These are phyloP conservation scores for Barypeithes pellucidus DNA, from an alignment of 2,888 invertebrate genomes.

Conservation along the genomic window DNA sequence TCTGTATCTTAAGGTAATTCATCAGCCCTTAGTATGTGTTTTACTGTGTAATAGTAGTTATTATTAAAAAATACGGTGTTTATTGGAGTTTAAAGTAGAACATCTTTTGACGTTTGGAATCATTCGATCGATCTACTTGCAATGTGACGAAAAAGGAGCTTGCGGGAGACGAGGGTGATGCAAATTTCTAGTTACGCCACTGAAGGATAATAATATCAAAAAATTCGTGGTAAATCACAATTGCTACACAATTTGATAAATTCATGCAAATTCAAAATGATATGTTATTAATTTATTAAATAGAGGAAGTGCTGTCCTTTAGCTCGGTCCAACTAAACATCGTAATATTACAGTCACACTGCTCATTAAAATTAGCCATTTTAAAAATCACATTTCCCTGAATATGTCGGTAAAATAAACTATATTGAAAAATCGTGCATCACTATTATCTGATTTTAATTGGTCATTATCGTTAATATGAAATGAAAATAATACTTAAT, in stretches of 20 bases:
- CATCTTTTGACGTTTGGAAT: too few relatives aligned
- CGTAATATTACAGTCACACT: constrained; percentile 32
- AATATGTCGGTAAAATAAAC: constrained; percentile 4
- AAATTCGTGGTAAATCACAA: neutral
- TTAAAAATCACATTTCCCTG: neutral
- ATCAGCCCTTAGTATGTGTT: too few relatives aligned
- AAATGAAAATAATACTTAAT: too few relatives aligned
- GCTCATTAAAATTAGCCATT: constrained; percentile 25
- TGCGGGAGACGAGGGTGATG: too few relatives aligned
- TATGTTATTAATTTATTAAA: constrained; percentile 29
- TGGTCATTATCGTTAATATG: too few relatives aligned
- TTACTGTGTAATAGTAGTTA: too few relatives aligned
- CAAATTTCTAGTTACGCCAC: too few relatives aligned
- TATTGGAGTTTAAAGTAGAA: too few relatives aligned
- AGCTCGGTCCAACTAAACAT: constrained; percentile 6
- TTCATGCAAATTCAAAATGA: constrained; percentile 12
- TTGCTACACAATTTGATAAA: neutral
- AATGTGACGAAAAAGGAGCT: too few relatives aligned
- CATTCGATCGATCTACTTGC: too few relatives aligned
- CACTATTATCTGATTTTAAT: neutral
- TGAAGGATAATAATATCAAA: neutral
- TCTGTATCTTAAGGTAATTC: too few relatives aligned
- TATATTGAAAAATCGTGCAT: constrained; percentile 22
- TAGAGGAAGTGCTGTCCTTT: constrained; percentile 47
- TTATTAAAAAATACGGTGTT: too few relatives aligned